Evolutionary conservation across 2,797 vertebrate species (phyloP).

Genomic region (Sebastes matsubarae): DNA sequence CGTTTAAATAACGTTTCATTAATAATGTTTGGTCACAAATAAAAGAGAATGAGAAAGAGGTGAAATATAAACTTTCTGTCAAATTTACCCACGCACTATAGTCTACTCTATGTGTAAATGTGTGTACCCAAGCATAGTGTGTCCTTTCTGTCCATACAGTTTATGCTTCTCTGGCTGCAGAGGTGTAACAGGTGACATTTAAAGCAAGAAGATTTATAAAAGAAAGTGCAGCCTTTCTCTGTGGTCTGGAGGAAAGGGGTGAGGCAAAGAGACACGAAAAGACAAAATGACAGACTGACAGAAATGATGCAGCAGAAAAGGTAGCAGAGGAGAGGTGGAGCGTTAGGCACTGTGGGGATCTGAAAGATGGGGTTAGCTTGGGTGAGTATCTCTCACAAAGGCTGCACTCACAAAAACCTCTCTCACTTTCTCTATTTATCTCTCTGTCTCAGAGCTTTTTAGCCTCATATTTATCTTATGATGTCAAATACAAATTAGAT

Average conservation of each 20-base stretch:
- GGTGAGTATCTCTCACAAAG: conserved; percentile 24
- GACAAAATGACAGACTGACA: conserved; percentile 9
- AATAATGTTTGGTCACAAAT: too few relatives aligned
- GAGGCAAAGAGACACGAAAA: neutral
- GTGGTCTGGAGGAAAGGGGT: neutral
- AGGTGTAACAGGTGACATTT: conserved; percentile 20
- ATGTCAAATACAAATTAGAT: conserved; percentile 50
- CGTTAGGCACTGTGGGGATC: neutral
- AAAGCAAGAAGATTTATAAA: conserved; percentile 18
- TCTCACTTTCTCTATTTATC: neutral
- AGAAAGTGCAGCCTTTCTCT: neutral
- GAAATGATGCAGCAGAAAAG: conserved; percentile 11
- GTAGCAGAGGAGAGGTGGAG: neutral
- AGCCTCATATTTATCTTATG: conserved; percentile 56
- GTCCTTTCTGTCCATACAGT: neutral
- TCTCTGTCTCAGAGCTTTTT: conserved; percentile 34
- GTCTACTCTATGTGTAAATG: neutral
- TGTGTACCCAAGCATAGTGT: neutral
- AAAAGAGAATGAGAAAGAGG: too few relatives aligned
- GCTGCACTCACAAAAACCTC: neutral
- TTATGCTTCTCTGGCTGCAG: neutral
- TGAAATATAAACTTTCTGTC: neutral
- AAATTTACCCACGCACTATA: too few relatives aligned
- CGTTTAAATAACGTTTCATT: too few relatives aligned
- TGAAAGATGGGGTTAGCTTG: conserved; percentile 23